Conservation (phyloP, 2,797 vertebrate genomes). For the Chrysocyon brachyurus region DNA sequence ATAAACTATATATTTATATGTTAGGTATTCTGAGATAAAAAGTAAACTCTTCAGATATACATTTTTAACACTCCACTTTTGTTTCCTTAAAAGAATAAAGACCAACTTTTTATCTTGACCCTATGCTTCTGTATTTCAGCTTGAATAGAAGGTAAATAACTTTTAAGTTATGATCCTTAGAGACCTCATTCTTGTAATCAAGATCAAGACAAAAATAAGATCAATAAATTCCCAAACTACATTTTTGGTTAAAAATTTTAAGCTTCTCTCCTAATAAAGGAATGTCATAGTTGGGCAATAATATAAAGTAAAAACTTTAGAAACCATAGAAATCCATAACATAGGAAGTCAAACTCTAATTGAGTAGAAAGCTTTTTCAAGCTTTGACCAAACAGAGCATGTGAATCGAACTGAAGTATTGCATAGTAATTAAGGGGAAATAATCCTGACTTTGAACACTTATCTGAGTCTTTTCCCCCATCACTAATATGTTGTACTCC, state of each 20-base stretch:
- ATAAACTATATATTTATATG: conserved; percentile 64
- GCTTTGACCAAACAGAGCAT: neutral
- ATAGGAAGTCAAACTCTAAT: neutral
- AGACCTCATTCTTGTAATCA: conserved; percentile 21
- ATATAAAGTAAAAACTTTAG: neutral
- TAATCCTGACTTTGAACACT: conserved; percentile 33
- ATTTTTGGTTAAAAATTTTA: conserved; percentile 55
- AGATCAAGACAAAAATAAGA: conserved; percentile 40
- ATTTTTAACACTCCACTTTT: conserved; percentile 49
- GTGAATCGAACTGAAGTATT: neutral
- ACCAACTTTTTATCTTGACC: conserved; percentile 36
- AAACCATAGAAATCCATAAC: conserved; percentile 13
- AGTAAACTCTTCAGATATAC: conserved; percentile 13
- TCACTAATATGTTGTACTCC: conserved; percentile 30
- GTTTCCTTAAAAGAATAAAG: conserved; percentile 59
- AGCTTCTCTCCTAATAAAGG: neutral
- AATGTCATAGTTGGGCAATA: neutral
- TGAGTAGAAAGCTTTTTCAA: neutral
- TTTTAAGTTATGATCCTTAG: conserved; percentile 41
- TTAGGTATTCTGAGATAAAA: conserved; percentile 7
- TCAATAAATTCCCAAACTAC: neutral
- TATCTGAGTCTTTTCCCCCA: neutral
- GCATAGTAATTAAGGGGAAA: neutral
- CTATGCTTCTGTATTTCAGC: conserved; percentile 48
- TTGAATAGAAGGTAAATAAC: neutral